Evolutionary conservation across 2,113 vertebrate genomes (phyloP).

Genomic region (Ceuthmochares aereus): DNA sequence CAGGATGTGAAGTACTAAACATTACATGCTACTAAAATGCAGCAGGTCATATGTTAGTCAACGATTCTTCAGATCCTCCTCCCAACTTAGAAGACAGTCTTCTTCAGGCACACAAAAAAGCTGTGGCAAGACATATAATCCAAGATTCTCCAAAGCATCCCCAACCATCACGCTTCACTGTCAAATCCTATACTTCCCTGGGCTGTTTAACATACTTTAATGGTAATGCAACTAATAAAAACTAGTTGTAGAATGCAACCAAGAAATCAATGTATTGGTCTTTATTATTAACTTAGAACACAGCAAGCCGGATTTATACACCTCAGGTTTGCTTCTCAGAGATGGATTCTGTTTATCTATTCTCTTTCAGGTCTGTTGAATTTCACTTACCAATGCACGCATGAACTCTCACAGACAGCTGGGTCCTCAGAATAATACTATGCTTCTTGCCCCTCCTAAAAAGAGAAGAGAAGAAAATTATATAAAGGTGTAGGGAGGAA

Average conservation of each 20-base stretch:
- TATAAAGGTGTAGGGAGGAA: neutral
- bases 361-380: neutral
- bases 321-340: neutral
- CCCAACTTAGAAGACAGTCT: neutral
- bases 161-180: neutral
- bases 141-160: neutral
- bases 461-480: slow-evolving; percentile 8
- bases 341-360: neutral
- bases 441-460: slow-evolving; percentile 92
- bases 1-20: neutral
- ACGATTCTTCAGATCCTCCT: neutral
- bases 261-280: neutral
- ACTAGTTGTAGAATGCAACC: neutral
- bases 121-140: neutral
- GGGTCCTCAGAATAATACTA: slow-evolving; percentile 91
- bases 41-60: neutral
- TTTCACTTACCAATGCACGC: slow-evolving; percentile 93
- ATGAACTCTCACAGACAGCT: slow-evolving; percentile 93
- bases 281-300: neutral
- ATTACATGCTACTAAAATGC: neutral
- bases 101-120: neutral
- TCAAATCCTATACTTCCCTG: neutral
- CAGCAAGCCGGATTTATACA: neutral
- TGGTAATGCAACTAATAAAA: neutral
- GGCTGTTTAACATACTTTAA: neutral